These are phyloP conservation scores for Camponotus fellah DNA, from an alignment of 2,888 invertebrate genomes.

Conservation along the genomic window DNA sequence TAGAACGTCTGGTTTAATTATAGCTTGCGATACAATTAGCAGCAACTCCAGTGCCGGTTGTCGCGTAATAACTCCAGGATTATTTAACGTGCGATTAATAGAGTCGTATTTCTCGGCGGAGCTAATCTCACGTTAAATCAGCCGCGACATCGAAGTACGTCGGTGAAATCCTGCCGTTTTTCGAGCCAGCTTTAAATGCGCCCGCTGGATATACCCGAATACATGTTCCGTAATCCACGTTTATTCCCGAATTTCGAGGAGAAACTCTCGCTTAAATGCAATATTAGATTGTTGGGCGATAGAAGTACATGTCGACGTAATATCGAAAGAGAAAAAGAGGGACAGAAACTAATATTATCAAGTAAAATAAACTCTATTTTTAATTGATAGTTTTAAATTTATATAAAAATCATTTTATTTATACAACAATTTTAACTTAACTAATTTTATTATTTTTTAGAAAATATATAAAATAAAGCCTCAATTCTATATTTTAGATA, in stretches of 20 bases:
- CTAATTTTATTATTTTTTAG: no score
- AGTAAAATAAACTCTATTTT: not conserved
- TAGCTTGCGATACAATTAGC: conserved; percentile 64
- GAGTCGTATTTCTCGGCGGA: conserved; percentile 52
- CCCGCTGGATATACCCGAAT: conserved; percentile 11
- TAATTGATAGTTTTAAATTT: not conserved
- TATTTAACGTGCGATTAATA: conserved; percentile 72
- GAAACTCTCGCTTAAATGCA: conserved; percentile 13
- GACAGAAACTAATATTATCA: not conserved
- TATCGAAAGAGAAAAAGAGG: not conserved
- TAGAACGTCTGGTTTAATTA: conserved; percentile 57
- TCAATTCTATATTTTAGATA: not conserved
- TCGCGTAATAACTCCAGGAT: conserved; percentile 66
- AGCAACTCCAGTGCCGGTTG: conserved; percentile 50
- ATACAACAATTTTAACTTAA: not conserved
- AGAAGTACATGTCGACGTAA: not conserved
- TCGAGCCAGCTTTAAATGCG: conserved; percentile 16
- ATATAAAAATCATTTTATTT: not conserved
- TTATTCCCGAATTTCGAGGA: conserved; percentile 14
- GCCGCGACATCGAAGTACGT: conserved; percentile 41
- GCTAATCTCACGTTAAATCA: conserved; percentile 64
- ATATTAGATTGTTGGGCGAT: conserved; percentile 5
- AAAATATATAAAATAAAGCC: not conserved
- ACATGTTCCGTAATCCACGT: not conserved
- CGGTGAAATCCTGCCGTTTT: conserved; percentile 41